phyloP scores from a whole-genome alignment of 2,888 invertebrate genomes.

The Elysia crispata region DNA sequence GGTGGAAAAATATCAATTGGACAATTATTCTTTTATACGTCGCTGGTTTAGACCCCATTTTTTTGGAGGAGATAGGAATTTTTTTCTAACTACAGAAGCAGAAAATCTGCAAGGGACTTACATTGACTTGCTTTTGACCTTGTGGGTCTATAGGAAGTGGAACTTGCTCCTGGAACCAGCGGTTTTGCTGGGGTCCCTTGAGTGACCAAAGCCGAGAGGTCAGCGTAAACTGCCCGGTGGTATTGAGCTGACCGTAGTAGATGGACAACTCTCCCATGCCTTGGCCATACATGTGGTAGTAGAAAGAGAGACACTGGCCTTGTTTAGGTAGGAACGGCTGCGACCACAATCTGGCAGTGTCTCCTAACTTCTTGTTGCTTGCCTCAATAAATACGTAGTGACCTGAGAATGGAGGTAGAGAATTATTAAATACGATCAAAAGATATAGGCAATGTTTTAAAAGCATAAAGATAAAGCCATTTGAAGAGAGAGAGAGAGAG shows the following conservation, averaged over 20 bases:
- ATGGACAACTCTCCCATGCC: slow-evolving; percentile 68
- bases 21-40: too few species aligned
- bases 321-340: slow-evolving; percentile 60
- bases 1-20: too few species aligned
- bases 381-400: slow-evolving; percentile 72
- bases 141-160: slow-evolving; percentile 53
- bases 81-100: too few species aligned
- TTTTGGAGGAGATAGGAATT: too few species aligned
- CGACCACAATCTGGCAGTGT: slow-evolving; percentile 68
- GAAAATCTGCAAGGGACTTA: slow-evolving; percentile 53
- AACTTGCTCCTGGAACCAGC: slow-evolving; percentile 67
- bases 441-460: too few species aligned
- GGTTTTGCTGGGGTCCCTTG: slow-evolving; percentile 66
- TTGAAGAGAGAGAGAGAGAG: not conserved
- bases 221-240: slow-evolving; percentile 57
- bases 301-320: slow-evolving; percentile 71
- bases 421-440: too few species aligned
- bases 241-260: slow-evolving; percentile 61
- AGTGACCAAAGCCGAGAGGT: slow-evolving; percentile 61
- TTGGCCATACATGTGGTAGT: slow-evolving; percentile 74
- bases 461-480: too few species aligned
- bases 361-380: slow-evolving; percentile 53
- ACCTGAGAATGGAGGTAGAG: not conserved
- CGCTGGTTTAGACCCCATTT: too few species aligned
- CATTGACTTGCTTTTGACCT: slow-evolving; percentile 57